Conservation (phyloP, 2,113 vertebrate species). For the Turnix velox region DNA sequence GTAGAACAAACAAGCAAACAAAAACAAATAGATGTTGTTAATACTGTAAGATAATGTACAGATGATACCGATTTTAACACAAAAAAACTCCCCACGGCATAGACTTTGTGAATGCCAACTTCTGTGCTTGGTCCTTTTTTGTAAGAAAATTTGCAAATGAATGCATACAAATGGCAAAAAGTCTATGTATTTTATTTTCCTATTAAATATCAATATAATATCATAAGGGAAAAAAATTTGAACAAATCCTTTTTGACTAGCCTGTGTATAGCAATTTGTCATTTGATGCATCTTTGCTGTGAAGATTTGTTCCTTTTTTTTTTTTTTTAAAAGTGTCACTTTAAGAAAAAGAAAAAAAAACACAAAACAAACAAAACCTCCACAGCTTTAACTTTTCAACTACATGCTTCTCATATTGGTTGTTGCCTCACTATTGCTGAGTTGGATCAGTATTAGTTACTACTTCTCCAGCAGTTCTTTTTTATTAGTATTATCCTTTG, state of each 20-base stretch:
- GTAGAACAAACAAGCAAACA: slow-evolving; percentile 84
- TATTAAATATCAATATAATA: slow-evolving; percentile 84
- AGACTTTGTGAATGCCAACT: slow-evolving; percentile 89
- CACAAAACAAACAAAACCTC: slow-evolving; percentile 32
- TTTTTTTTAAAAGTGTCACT: slow-evolving; percentile 11
- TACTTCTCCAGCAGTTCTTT: background rate
- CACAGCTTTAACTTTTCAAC: slow-evolving; percentile 65
- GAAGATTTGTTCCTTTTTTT: slow-evolving; percentile 42
- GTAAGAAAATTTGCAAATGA: slow-evolving; percentile 83
- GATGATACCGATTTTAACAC: slow-evolving; percentile 87
- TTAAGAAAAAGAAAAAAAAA: slow-evolving; percentile 2
- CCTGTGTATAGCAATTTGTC: slow-evolving; percentile 29
- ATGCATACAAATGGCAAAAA: slow-evolving; percentile 82
- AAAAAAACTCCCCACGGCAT: slow-evolving; percentile 79
- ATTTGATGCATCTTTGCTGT: slow-evolving; percentile 56
- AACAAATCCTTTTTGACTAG: slow-evolving; percentile 74
- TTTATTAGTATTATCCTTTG: slow-evolving; percentile 11
- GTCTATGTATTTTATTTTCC: slow-evolving; percentile 91
- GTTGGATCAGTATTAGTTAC: slow-evolving; percentile 65
- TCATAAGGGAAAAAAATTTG: slow-evolving; percentile 66
- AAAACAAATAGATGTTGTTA: slow-evolving; percentile 81
- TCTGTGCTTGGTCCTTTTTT: slow-evolving; percentile 83
- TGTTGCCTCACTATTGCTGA: slow-evolving; percentile 47
- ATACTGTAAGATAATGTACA: slow-evolving; percentile 97
- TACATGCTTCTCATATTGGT: slow-evolving; percentile 61